These are phyloP conservation scores for Silurus meridionalis DNA, from an alignment of 2,113 vertebrate species.

Conservation along the genomic window DNA sequence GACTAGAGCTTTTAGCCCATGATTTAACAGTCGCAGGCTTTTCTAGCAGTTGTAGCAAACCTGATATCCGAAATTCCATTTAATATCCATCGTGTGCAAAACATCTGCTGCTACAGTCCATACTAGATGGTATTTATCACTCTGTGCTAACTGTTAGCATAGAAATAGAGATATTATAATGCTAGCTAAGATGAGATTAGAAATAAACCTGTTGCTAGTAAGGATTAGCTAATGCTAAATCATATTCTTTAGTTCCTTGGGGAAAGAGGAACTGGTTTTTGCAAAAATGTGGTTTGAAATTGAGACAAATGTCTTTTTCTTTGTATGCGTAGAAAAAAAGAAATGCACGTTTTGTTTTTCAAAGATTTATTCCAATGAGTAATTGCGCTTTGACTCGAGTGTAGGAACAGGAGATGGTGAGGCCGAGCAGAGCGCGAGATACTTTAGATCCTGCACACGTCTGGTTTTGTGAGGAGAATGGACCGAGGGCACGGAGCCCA, in stretches of 20 bases:
- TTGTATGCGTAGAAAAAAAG: too few species aligned
- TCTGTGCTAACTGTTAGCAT: background rate
- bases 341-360: background rate
- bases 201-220: background rate
- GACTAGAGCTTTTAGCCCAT: background rate
- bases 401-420: conserved; percentile 12
- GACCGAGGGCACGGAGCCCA: conserved; percentile 25
- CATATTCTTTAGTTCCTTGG: background rate
- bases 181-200: background rate
- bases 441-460: conserved; percentile 17
- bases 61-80: background rate
- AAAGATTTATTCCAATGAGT: background rate
- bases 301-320: background rate
- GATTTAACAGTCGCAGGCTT: too few species aligned
- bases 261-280: background rate
- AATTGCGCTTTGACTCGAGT: background rate
- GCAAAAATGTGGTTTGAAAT: background rate
- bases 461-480: conserved; percentile 46
- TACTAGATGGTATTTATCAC: background rate
- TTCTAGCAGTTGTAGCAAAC: too few species aligned
- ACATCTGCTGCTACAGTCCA: background rate
- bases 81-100: background rate
- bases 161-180: background rate
- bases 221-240: background rate
- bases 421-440: conserved; percentile 2